Evolutionary conservation across 2,113 vertebrate species (phyloP).

Genomic region (Sceloporus tristichus): DNA sequence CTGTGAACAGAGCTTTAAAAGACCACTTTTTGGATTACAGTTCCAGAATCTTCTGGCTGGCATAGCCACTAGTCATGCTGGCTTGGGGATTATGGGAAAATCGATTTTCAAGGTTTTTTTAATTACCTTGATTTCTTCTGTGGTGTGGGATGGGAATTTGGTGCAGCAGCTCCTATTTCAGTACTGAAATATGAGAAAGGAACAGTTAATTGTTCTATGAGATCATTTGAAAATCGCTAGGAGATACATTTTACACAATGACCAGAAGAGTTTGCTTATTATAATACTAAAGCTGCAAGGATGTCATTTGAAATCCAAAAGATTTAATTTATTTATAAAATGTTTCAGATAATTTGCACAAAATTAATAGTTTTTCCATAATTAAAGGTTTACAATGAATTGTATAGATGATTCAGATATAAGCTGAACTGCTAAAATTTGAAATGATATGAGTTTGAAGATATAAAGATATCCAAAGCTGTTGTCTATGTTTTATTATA

Average conservation of each 20-base stretch:
- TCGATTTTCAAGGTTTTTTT: too few relatives aligned
- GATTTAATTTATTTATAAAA: too few relatives aligned
- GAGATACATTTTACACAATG: not conserved
- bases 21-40: too few relatives aligned
- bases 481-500: not conserved
- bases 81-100: too few relatives aligned
- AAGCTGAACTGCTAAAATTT: too few relatives aligned
- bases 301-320: not conserved
- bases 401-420: not conserved
- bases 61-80: too few relatives aligned
- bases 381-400: not conserved
- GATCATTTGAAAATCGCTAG: not conserved
- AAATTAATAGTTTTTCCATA: not conserved
- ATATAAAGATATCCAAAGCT: not conserved
- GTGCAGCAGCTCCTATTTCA: not conserved
- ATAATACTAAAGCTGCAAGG: not conserved
- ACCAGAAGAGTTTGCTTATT: not conserved
- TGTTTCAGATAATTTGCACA: not conserved
- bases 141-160: not conserved
- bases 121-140: not conserved
- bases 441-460: too few relatives aligned
- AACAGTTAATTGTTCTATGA: not conserved
- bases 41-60: too few relatives aligned
- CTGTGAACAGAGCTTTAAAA: not conserved
- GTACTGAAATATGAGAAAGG: not conserved